Conservation (phyloP, 2,888 invertebrate genomes). For the Julus scandinavius region DNA sequence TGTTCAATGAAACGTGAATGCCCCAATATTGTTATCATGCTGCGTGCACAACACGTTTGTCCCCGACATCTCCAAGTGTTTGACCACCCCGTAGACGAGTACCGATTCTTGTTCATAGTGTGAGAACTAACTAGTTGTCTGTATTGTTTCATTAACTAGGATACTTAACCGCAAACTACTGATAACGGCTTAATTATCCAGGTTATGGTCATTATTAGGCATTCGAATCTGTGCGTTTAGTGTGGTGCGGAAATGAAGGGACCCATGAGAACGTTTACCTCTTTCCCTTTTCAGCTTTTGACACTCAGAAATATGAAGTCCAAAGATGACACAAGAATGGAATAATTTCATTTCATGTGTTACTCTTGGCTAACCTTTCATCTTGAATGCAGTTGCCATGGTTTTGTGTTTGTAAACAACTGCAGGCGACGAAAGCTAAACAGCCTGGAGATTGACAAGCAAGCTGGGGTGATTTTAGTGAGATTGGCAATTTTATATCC, state of each 20-base stretch:
- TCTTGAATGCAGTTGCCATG: neutral
- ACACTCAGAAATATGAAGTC: no score
- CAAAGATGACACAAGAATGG: no score
- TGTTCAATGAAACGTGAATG: constrained; percentile 16
- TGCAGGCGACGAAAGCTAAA: neutral
- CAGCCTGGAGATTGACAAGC: no score
- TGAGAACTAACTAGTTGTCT: constrained; percentile 1
- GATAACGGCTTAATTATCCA: neutral
- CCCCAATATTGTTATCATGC: constrained; percentile 6
- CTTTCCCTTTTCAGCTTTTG: no score
- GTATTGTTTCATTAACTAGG: neutral
- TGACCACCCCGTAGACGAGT: neutral
- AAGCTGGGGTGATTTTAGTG: no score
- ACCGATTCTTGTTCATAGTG: constrained; percentile 7
- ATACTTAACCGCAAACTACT: neutral
- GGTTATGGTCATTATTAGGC: neutral
- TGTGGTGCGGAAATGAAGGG: neutral
- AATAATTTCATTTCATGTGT: neutral
- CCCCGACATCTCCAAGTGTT: constrained; percentile 18
- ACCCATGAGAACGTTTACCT: neutral
- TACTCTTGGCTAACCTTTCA: neutral
- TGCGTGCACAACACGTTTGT: neutral
- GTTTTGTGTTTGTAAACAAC: neutral
- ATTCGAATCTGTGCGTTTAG: neutral
- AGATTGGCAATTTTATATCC: no score